Evolutionary conservation across 1,140 invertebrate genomes (phyloP), one percentile per base, ranked within the genome.

Genomic region (Teleopsis dalmanni): DNA sequence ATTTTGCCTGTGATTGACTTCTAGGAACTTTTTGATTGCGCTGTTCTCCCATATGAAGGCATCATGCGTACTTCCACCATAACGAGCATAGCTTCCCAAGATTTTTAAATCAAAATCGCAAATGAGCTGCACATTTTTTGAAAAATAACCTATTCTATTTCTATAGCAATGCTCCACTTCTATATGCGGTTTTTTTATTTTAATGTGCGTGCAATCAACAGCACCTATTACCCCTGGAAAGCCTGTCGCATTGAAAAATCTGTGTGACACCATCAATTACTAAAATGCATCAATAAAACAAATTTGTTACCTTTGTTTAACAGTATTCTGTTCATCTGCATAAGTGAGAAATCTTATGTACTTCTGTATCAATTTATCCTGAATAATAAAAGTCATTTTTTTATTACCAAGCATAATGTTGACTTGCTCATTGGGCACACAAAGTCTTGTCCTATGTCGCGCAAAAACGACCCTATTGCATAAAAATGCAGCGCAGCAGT

Each of bases 141-240:
- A 41, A 18, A 11, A n/a, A 18, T 41, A 41, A 4, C 38, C 22
- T 23, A 22, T 41, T 11, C 27, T 11, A 21, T 45, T 45, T 33
- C 16, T 14, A 18, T 45, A 34, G 43, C 43, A 45, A 18, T 18
- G 4, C n/a, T 44, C 42, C 14, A 44, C 27, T 14, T 44, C 42
- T 10, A 7, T 9, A 5, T n/a, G 8, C 13, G 43, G 43, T 33
- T 34, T 45, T 21, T 45, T 45, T 14, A 45, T 45, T 14, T 19
- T 13, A 33, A 33, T 16, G 33, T 45, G 42, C 7, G 29, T 45
- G 18, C 43, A 45, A 23, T 45, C 29, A 16, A 45, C 33, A 19
- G 43, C 43, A 9, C 43, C 43, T 19, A 45, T 45, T 4, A 29
- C 26, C 18, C 43, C 9, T 7, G 43, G 27, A 45, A 45, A 45